phyloP scores from a whole-genome alignment of 2,888 invertebrate species.

The Metallyticus violacea region DNA sequence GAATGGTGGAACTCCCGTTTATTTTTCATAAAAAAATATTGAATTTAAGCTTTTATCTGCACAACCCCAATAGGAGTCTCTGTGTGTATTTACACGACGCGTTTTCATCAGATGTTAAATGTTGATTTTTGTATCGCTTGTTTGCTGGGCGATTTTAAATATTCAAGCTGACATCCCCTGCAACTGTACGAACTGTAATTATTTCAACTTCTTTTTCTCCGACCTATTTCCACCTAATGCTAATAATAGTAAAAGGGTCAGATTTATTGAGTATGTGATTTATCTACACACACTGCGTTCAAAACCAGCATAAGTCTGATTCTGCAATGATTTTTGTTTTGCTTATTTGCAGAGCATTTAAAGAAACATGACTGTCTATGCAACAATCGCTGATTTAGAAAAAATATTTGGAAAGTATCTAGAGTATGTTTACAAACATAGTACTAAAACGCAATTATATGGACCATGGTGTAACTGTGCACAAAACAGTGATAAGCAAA shows the following conservation, averaged over 20 bases:
- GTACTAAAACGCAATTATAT: no score
- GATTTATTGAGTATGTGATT: no score
- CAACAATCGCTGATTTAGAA: no score
- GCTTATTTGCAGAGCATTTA: no score
- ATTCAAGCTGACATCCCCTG: not conserved
- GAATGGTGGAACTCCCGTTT: not conserved
- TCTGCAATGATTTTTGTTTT: no score
- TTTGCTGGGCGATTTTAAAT: constrained; percentile 8
- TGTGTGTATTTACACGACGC: not conserved
- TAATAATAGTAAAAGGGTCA: not conserved
- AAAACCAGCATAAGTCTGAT: no score
- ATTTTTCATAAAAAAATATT: not conserved
- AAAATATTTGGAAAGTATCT: no score
- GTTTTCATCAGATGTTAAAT: constrained; percentile 15
- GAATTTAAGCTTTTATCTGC: not conserved
- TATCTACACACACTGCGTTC: no score
- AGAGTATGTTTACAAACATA: no score
- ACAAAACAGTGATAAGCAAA: no score
- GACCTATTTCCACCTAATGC: not conserved
- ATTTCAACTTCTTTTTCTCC: not conserved
- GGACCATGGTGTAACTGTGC: no score
- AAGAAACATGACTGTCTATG: no score
- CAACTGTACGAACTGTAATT: not conserved
- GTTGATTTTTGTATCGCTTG: constrained; percentile 16
- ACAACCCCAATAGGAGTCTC: not conserved